Percentiles rank a stretch among this genome's conserved stretches.
Evolutionary conservation across 2,113 vertebrate genomes (phyloP).

Genomic region (Baryphthengus martii): DNA sequence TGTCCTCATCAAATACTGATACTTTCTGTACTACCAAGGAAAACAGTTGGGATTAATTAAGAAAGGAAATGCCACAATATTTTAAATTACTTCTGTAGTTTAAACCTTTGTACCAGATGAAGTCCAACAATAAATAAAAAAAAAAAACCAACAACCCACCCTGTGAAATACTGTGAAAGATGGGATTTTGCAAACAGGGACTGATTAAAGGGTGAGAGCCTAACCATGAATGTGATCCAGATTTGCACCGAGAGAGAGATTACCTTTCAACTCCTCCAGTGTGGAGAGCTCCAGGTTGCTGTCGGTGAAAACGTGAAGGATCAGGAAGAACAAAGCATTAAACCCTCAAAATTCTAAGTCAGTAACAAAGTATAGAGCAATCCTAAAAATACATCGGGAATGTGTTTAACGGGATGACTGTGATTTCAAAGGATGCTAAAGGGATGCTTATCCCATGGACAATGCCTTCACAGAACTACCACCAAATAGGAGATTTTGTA

Average conservation of each 20-base stretch:
- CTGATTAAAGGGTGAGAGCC: constrained; percentile 36
- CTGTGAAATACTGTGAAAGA: constrained; percentile 31
- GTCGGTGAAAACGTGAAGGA: background rate
- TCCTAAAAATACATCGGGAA: background rate
- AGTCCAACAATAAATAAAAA: constrained; percentile 47
- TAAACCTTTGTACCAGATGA: constrained; percentile 73
- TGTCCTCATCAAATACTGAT: constrained; percentile 56
- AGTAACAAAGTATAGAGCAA: background rate
- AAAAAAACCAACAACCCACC: background rate
- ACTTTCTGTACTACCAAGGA: constrained; percentile 58
- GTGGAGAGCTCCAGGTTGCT: background rate
- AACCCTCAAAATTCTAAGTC: background rate
- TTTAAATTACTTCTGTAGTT: constrained; percentile 71
- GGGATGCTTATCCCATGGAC: background rate
- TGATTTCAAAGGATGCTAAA: background rate
- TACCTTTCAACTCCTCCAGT: background rate
- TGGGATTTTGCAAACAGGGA: constrained; percentile 17
- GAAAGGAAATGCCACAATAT: constrained; percentile 76
- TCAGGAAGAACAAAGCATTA: background rate
- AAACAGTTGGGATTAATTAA: constrained; percentile 80
- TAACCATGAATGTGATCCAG: background rate
- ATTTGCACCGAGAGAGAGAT: background rate
- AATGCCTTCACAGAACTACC: rapidly evolving
- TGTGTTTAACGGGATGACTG: background rate
- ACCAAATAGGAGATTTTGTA: background rate